phyloP scores from a whole-genome alignment of 2,113 vertebrate genomes.

The Trematomus loennbergii region DNA sequence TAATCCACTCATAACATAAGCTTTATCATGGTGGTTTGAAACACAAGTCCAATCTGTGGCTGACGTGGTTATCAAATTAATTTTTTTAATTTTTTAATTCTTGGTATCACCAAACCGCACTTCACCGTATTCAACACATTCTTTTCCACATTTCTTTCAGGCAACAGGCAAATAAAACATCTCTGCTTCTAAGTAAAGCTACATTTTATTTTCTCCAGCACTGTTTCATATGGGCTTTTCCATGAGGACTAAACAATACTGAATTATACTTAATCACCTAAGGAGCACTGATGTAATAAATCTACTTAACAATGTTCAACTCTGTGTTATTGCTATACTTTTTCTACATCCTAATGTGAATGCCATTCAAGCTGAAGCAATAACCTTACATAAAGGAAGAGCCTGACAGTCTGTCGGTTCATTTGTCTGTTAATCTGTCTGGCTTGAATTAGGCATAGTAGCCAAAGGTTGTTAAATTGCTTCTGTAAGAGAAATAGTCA shows the following conservation, averaged over 20 bases:
- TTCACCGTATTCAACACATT: slow-evolving; percentile 21
- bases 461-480: slow-evolving; percentile 85
- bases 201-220: slow-evolving; percentile 4
- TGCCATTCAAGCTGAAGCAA: slow-evolving; percentile 25
- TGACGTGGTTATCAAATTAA: background rate
- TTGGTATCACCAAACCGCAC: slow-evolving; percentile 23
- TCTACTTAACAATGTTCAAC: background rate
- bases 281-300: slow-evolving; percentile 11
- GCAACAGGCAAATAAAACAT: slow-evolving; percentile 36
- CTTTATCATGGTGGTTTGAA: background rate
- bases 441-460: slow-evolving; percentile 87
- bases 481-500: slow-evolving; percentile 83
- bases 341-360: slow-evolving; percentile 2
- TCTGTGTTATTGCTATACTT: slow-evolving; percentile 26
- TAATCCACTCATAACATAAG: slow-evolving; percentile 1
- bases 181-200: slow-evolving; percentile 43
- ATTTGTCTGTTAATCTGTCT: slow-evolving; percentile 73
- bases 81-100: slow-evolving; percentile 29
- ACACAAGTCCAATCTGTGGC: background rate
- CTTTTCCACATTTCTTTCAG: slow-evolving; percentile 17
- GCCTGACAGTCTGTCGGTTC: slow-evolving; percentile 25
- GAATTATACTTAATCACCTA: slow-evolving; percentile 35
- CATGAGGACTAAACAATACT: slow-evolving; percentile 13
- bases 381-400: too few species aligned
- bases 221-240: slow-evolving; percentile 34